Base-by-base conservation (phyloP, 2,888 invertebrate genomes). In the Lymantria dispar region DNA sequence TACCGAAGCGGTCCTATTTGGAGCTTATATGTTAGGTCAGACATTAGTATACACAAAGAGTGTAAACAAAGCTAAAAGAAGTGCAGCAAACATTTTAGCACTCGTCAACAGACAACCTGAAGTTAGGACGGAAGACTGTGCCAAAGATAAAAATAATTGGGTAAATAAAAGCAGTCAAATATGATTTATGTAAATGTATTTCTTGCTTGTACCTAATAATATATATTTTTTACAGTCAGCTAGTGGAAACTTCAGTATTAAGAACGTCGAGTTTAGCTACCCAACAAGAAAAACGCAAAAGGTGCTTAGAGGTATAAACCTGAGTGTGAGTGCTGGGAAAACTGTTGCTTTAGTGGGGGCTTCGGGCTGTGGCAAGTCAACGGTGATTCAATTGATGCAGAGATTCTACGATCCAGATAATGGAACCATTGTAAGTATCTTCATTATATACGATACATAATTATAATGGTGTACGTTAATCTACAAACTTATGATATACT, bases 291-390 rank as follows among this genome's bases (percentile, higher is more conserved):
- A 94, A 15, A 94, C 95, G 60, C 92, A 93, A 14, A 92, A 92
- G 43, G 94, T 98, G 2, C 88, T 98, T 5, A 93, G 93, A 63
- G 95, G 95, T 9, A 78, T 97, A 37, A 93, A 94, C 76, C 94
- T 62, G 85, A 94, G 80, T 93, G 93, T 54, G 66, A 95, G 69
- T 43, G 94, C 95, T 15, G 96, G 96, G 0, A 93, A 94, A 66
- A 96, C 95, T 33, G 94, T 97, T 0, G 97, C 95, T 0, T 81
- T 96, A 11, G 95, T 95, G 1, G 95, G 94, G 0, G 93, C 94
- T 0, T 94, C 94, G 5, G 96, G 96, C 0, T 96, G 96, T 63
- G 96, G 96, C 9, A 96, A 96, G 76, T 96, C 96, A 0, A 96
- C 96, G 0, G 93, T 95, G 45, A 92, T 96, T 45, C 96, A 96